Evolutionary conservation across 2,113 vertebrate genomes (phyloP), one percentile per base, ranked within the genome.

Genomic region (Microtus oregoni): DNA sequence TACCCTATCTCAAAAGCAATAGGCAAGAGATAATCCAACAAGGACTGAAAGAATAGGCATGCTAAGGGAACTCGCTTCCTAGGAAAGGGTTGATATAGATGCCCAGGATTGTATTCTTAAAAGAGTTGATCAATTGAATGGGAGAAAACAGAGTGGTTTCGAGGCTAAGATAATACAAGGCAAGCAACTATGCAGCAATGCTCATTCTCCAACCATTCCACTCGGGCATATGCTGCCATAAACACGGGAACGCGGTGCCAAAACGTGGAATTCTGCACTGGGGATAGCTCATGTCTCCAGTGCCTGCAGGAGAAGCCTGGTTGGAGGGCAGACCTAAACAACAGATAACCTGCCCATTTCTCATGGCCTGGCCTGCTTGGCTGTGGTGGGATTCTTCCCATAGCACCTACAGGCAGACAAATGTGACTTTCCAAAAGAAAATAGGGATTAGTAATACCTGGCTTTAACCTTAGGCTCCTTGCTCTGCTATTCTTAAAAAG

Each of bases 71-170:
- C 52, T 14, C 13, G 24, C 55, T 41, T 70, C 41, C 89, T 79
- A 11, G n/a, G n/a, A 91, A 91, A 63, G 15, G 78, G 20, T n/a
- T 90, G n/a, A n/a, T 12, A 32, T 87, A 87, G 41, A 85, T 63
- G 67, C 50, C 58, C 78, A 50, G 52, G n/a, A 55, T 50, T 94
- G 58, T 90, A n/a, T 86, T 35, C 35, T 77, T 26, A 77, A 92
- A 95, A 55, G 44, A 50, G 88, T 89, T 78, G 28, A 86, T 87
- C 58, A 91, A 97, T 38, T 2, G 50, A n/a, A 77, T 82, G 55
- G 0, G 14, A 11, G 38, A 63, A 68, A 67, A 26, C 28, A 86
- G 50, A 94, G 1, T 30, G 88, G 67, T 10, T 68, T 75, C 72
- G 85, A 77, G 86, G 63, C 32, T 72, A 87, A 87, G 90, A 94